Evolutionary conservation across 2,797 vertebrate genomes (phyloP).

Genomic region (Malurus leucopterus): DNA sequence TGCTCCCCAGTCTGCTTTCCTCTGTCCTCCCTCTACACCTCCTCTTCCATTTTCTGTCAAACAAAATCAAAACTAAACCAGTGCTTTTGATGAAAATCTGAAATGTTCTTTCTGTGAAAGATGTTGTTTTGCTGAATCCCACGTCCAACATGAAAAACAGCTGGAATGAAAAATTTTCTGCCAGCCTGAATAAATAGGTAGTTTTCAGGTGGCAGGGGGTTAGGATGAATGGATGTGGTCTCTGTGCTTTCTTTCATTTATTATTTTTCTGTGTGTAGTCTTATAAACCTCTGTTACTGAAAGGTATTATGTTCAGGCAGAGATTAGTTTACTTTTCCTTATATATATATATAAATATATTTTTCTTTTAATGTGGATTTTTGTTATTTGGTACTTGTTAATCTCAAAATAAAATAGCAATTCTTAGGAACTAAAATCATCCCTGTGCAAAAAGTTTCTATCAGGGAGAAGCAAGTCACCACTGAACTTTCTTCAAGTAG

Average conservation of each 20-base stretch:
- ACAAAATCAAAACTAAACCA: neutral
- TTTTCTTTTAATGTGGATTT: neutral
- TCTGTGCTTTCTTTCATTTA: neutral
- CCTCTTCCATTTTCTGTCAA: neutral
- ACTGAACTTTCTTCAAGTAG: neutral
- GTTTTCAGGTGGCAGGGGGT: neutral
- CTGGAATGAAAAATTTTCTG: neutral
- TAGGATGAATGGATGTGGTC: neutral
- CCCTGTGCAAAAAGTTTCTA: neutral
- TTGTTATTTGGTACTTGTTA: neutral
- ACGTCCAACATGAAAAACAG: neutral
- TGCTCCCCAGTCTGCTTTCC: neutral
- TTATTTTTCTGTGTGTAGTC: neutral
- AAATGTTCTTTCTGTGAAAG: neutral
- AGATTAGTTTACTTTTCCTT: neutral
- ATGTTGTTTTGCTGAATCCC: neutral
- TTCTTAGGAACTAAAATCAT: neutral
- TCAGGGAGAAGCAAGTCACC: neutral
- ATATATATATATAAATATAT: neutral
- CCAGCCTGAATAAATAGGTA: neutral
- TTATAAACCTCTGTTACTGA: neutral
- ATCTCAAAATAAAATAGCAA: neutral
- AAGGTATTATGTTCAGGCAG: neutral
- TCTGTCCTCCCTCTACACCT: fast-evolving
- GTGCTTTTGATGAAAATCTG: neutral